Base-by-base conservation (phyloP, 1,140 invertebrate genomes). In the Neodiprion virginianus region DNA sequence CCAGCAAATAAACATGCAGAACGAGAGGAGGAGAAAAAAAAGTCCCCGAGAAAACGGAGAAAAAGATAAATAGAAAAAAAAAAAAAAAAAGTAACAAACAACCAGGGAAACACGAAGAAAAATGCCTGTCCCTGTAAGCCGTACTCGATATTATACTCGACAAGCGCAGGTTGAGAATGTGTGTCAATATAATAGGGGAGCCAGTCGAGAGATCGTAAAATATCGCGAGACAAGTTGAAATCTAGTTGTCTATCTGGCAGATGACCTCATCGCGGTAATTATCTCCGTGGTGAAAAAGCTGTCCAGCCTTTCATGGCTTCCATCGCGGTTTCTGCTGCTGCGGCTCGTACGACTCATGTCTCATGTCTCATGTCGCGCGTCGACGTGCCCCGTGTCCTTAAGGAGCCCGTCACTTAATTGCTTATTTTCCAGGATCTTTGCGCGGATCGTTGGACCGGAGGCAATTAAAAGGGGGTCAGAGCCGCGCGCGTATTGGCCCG, bases 391-490 rank as follows among this genome's bases (percentile, higher is more conserved):
- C 72, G 74, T 74, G 76, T 77, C 77, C 79, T 79, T 81, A 79
- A 80, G 74, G 71, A 78, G 79, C 71, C 40, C 66, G 21, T 75
- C 75, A 66, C 76, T 81, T 81, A 81, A 81, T 81, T 81, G 79
- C 80, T 80, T 78, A 81, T 80, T 81, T 81, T 77, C 80, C 79
- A 77, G 80, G 80, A 69, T 78, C 77, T 80, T 81, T 81, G 79
- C 78, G 78, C 80, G 78, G 71, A 17, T 40, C 28, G 53, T 61
- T 61, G n/a, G 11, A 17, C 8, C 53, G 53, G 11, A 12, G 11
- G 53, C 53, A 61, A 61, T 61, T 61, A 61, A 61, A 61, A 61
- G 11, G 11, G 53, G 53, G 53, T 61, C 53, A 61, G 11, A 17
- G 0, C 4, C 28, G 28, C 28, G 1, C 28, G 28, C 28, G 1